phyloP scores from a whole-genome alignment of 2,113 vertebrate genomes.

The Xiphophorus maculatus region DNA sequence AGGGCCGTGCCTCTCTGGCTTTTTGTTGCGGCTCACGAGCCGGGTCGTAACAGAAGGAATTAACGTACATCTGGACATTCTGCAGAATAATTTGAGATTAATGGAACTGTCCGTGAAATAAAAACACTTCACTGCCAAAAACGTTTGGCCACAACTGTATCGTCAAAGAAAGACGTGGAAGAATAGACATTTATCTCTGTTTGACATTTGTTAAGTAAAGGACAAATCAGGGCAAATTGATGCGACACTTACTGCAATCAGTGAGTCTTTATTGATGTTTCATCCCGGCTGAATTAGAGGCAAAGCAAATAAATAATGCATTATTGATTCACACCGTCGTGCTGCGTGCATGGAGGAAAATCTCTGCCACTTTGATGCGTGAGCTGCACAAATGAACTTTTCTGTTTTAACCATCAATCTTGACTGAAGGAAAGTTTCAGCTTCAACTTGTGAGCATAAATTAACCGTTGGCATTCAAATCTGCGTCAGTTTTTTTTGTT shows the following conservation, averaged over 20 bases:
- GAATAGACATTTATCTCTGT: slow-evolving; percentile 2
- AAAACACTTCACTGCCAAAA: not conserved
- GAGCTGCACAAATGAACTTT: slow-evolving; percentile 5
- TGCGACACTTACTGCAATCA: slow-evolving; percentile 49
- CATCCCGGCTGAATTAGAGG: slow-evolving; percentile 37
- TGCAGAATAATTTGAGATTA: not conserved
- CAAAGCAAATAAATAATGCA: slow-evolving; percentile 63
- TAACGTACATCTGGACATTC: no score
- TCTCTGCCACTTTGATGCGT: slow-evolving; percentile 4
- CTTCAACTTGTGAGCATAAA: not conserved
- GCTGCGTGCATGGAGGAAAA: slow-evolving; percentile 16
- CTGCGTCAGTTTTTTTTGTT: not conserved
- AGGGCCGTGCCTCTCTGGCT: no score
- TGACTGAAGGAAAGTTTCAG: not conserved
- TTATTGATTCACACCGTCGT: slow-evolving; percentile 44
- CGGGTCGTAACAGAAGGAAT: no score
- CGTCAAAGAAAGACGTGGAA: not conserved
- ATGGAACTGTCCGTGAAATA: not conserved
- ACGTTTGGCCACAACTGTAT: not conserved
- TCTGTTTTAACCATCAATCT: not conserved
- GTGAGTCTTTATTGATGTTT: slow-evolving; percentile 36
- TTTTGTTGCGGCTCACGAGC: no score
- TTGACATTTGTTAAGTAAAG: slow-evolving; percentile 38
- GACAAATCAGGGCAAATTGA: slow-evolving; percentile 36
- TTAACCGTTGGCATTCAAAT: not conserved